Evolutionary conservation across 2,113 vertebrate species (phyloP).

Genomic region (Thamnaconus septentrionalis): DNA sequence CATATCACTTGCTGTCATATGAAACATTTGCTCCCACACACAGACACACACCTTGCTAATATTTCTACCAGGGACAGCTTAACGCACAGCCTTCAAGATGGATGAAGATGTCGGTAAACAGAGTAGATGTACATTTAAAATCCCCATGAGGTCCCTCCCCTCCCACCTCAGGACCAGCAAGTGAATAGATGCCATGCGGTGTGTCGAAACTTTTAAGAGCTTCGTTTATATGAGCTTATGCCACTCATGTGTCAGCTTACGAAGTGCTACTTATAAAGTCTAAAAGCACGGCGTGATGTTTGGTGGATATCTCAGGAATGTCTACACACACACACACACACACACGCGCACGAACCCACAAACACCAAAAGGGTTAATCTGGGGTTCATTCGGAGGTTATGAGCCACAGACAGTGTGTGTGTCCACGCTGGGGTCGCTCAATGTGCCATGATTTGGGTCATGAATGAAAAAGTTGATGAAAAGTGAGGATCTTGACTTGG

Average conservation of each 20-base stretch:
- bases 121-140: neutral
- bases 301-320: constrained; percentile 43
- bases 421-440: neutral
- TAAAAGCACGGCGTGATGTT: constrained; percentile 34
- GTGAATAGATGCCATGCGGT: too few species aligned
- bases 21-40: neutral
- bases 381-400: constrained; percentile 18
- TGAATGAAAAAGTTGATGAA: too few species aligned
- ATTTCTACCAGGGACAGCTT: neutral
- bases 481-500: too few species aligned
- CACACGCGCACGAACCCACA: too few species aligned
- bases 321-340: neutral
- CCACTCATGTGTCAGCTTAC: constrained; percentile 39
- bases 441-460: neutral
- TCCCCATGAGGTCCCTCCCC: neutral
- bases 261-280: constrained; percentile 7
- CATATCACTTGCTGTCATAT: neutral
- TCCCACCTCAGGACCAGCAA: neutral
- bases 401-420: neutral
- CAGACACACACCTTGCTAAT: neutral
- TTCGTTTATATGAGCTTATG: constrained; percentile 8
- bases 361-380: constrained; percentile 31
- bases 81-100: neutral
- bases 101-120: neutral
- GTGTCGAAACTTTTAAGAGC: neutral